Evolutionary conservation across 1,140 invertebrate species (phyloP), one percentile per base, ranked within the genome.

Genomic region (Aphaenogaster rudis): DNA sequence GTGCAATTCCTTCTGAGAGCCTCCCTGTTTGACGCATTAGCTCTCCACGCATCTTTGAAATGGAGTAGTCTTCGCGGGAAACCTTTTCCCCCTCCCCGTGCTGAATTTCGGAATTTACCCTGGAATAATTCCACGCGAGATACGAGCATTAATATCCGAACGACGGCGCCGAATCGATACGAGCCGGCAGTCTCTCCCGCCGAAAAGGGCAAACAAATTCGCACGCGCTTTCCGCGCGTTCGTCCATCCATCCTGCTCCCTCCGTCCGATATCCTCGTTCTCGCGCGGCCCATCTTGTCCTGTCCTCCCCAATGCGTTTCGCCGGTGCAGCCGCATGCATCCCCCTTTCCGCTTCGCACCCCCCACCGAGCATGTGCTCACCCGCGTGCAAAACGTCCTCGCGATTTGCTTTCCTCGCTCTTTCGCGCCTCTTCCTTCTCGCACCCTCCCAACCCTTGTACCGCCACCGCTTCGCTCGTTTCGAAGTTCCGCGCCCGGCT

Each of bases 301-400:
- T 86, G 90, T 91, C 90, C 89, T 91, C 88, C 90, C 86, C 89
- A 90, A 91, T 91, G 71, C 84, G 54, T 71, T 71, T 91, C 87
- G 86, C 54, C 76, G 78, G 13, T 52, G 59, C 76, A 78, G 63
- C 50, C 66, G 81, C 57, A n/a, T 63, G 33, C 28, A 39, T 28
- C 76, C 2, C 63, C 8, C 6, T 21, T n/a, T 0, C 11, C 82
- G 7, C 28, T 28, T 71, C 52, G 63, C 36, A 57, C 11, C 52
- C 57, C 4, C 39, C 42, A n/a, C 54, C 59, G 64, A 89, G 78
- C 85, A 90, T 90, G 88, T 90, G 72, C 77, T 91, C 71, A 74
- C 61, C 86, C 86, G 80, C 81, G 80, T 86, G 81, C 84, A 36
- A 91, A 86, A 91, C 84, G 86, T 90, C 54, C 80, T 86, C 82